A percentile compares a stretch with the other conserved stretches of the same genome.
Evolutionary conservation across 2,888 invertebrate genomes (phyloP).

Genomic region (Heterodera filipjevi): DNA sequence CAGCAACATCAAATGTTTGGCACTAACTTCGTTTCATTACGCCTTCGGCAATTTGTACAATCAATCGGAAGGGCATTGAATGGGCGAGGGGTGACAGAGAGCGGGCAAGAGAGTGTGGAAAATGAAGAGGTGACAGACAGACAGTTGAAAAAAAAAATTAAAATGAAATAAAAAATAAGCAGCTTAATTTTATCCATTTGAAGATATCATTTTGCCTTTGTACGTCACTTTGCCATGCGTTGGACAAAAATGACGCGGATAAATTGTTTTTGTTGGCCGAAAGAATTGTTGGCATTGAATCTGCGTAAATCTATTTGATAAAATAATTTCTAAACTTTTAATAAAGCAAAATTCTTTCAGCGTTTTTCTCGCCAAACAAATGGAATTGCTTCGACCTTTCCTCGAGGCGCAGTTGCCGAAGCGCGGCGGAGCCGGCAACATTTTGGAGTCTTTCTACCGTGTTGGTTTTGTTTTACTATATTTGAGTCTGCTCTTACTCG

Average conservation of each 20-base stretch:
- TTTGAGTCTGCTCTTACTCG: too few species aligned
- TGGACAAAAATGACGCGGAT: conserved; percentile 69
- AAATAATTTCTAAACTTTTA: not conserved
- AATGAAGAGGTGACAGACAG: not conserved
- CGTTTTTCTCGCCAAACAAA: conserved; percentile 85
- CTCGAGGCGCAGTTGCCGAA: conserved; percentile 76
- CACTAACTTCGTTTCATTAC: conserved; percentile 36
- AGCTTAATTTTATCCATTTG: not conserved
- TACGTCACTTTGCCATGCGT: conserved; percentile 31
- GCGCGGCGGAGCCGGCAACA: conserved; percentile 22
- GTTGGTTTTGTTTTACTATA: not conserved
- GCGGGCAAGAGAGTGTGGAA: not conserved
- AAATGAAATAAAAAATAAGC: not conserved
- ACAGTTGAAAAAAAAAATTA: not conserved
- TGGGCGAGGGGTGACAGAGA: not conserved
- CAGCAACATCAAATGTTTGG: conserved; percentile 30
- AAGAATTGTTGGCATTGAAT: conserved; percentile 88
- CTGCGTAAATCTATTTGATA: conserved; percentile 69
- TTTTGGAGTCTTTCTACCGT: not conserved
- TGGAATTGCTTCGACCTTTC: conserved; percentile 81
- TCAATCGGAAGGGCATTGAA: conserved; percentile 21
- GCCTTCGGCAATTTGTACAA: conserved; percentile 38
- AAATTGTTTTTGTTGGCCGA: conserved; percentile 82
- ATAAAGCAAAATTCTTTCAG: conserved; percentile 57
- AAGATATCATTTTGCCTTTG: conserved; percentile 13